Evolutionary conservation across 2,797 vertebrate species (phyloP).

Genomic region (Lemur catta): DNA sequence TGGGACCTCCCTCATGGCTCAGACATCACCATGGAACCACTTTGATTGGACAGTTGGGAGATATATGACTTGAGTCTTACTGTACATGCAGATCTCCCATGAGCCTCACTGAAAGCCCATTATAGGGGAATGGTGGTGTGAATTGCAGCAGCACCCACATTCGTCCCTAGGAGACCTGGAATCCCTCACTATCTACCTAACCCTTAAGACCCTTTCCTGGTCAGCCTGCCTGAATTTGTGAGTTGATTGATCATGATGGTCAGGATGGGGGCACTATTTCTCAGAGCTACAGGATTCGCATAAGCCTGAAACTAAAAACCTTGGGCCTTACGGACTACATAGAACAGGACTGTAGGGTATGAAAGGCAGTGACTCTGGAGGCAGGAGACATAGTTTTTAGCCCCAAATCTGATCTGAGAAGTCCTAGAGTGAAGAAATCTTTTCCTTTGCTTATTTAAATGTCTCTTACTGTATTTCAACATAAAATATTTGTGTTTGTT

Average conservation of each 20-base stretch:
- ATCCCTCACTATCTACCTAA: too few species aligned
- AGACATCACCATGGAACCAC: too few species aligned
- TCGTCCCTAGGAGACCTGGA: too few species aligned
- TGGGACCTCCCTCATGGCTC: too few species aligned
- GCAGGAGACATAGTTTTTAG: neutral
- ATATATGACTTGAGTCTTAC: too few species aligned
- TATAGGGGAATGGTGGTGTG: too few species aligned
- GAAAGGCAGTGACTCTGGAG: neutral
- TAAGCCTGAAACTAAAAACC: neutral
- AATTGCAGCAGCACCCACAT: too few species aligned
- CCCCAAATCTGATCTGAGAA: neutral
- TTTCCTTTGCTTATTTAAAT: neutral
- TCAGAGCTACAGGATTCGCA: neutral
- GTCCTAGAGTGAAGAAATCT: neutral
- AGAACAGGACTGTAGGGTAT: neutral
- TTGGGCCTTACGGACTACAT: neutral
- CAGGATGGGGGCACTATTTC: neutral
- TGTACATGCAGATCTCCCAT: too few species aligned
- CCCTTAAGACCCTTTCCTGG: neutral
- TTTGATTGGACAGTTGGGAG: too few species aligned
- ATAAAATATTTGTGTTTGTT: neutral
- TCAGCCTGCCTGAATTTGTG: neutral
- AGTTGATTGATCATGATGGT: neutral
- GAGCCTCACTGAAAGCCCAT: too few species aligned
- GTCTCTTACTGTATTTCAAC: neutral